Evolutionary conservation across 2,113 vertebrate genomes (phyloP).

Genomic region (Nesoenas mayeri): DNA sequence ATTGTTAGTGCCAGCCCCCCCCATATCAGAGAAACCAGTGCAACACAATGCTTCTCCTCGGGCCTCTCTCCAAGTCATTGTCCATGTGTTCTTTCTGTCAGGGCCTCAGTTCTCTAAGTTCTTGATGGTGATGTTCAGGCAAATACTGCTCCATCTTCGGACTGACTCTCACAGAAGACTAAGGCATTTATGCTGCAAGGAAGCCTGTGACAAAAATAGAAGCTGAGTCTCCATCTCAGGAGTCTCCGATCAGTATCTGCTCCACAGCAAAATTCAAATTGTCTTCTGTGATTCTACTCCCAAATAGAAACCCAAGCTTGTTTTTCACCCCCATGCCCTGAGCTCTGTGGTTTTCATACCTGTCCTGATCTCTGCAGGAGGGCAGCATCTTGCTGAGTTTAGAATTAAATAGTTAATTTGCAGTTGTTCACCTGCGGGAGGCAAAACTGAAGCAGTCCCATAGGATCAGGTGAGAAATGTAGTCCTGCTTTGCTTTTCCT

Average conservation of each 20-base stretch:
- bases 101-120: too few species aligned
- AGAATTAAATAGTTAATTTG: not conserved
- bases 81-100: too few species aligned
- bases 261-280: not conserved
- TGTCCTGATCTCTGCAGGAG: not conserved
- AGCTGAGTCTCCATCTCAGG: not conserved
- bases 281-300: rapidly evolving
- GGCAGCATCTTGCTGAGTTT: not conserved
- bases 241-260: not conserved
- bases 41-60: too few species aligned
- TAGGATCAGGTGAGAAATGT: not conserved
- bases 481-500: not conserved
- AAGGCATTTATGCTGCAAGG: not conserved
- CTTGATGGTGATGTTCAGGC: too few species aligned
- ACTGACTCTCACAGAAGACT: too few species aligned
- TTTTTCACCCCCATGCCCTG: not conserved
- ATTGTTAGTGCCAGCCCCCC: too few species aligned
- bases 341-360: not conserved
- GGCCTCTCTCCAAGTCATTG: too few species aligned
- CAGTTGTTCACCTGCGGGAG: rapidly evolving
- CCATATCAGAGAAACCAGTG: too few species aligned
- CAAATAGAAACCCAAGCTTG: not conserved
- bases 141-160: too few species aligned
- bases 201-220: not conserved
- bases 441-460: not conserved